Evolutionary conservation across 2,888 invertebrate genomes (phyloP).

Genomic region (Flexamia atlantica): DNA sequence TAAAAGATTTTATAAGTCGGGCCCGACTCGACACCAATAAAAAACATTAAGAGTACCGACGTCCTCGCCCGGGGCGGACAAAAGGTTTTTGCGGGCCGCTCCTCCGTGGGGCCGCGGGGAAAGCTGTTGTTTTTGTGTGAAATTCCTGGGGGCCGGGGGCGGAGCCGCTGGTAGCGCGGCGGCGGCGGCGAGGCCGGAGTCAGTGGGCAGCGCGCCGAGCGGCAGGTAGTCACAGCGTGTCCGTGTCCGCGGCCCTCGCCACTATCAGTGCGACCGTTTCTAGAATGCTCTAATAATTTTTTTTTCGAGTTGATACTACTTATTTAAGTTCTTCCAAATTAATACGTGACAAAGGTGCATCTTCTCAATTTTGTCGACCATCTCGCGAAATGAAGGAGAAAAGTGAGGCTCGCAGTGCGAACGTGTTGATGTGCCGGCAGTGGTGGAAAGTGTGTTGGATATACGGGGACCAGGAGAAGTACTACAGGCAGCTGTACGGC

Average conservation of each 20-base stretch:
- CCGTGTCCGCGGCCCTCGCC: too few species aligned
- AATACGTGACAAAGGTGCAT: too few species aligned
- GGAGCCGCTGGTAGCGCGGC: slow-evolving; percentile 20
- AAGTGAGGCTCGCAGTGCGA: slow-evolving; percentile 53
- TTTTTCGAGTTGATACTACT: too few species aligned
- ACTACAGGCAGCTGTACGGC: slow-evolving; percentile 90
- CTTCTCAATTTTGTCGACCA: too few species aligned
- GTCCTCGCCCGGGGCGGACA: not conserved
- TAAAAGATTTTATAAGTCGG: not conserved
- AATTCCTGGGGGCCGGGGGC: slow-evolving; percentile 42
- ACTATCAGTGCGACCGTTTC: too few species aligned
- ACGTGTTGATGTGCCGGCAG: slow-evolving; percentile 85
- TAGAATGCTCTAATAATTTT: too few species aligned
- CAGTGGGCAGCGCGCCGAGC: not conserved
- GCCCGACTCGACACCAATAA: not conserved
- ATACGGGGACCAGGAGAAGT: slow-evolving; percentile 91
- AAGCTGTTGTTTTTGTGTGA: slow-evolving; percentile 55
- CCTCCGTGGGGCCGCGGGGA: slow-evolving; percentile 31
- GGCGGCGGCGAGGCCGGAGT: not conserved
- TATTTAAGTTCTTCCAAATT: too few species aligned
- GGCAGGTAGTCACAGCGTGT: too few species aligned
- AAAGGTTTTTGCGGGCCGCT: slow-evolving; percentile 2
- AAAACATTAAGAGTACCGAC: slow-evolving; percentile 5
- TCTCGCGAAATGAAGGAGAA: slow-evolving; percentile 47
- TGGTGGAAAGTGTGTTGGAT: slow-evolving; percentile 96